Base-by-base conservation (phyloP, 2,113 vertebrate species). In the Haemorhous mexicanus region DNA sequence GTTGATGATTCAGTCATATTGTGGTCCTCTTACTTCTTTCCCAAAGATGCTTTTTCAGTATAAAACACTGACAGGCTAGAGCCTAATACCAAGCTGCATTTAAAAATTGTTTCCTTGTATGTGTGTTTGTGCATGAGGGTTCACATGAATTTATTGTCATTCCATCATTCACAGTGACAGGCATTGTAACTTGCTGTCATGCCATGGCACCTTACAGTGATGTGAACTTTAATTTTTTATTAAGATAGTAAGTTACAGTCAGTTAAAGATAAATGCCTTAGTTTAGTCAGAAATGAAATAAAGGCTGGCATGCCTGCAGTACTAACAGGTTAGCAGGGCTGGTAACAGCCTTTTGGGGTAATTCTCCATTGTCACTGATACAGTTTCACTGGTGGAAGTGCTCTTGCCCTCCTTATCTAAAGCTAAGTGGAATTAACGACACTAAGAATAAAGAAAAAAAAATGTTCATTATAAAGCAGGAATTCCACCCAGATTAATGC, bases 211-310 rank as follows among this genome's bases (percentile, higher is more conserved):
- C 61, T 92, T 90, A 93, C 76, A 88, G 59, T 94, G 87, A 95
- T 75, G 53, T 70, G 93, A 94, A 95, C 78, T 90, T 97, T 75
- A 94, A 78, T 84, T 94, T 96, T 95, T 90, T 94, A 90, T 92
- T 86, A 92, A 80, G 64, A 79, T n/a, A 77, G 72, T 77, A 84
- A 95, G 69, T 75, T 92, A 79, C 55, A 69, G 75, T 80, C 92
- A 93, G 76, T 74, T 90, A 94, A 96, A 96, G 82, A 80, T 63
- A 96, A 97, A 75, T 92, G 75, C 49, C 28, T 89, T 52, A 43
- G 32, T 55, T 95, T 89, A 91, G 37, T 82, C 58, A 74, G 63
- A 87, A 93, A 77, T 55, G 49, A n/a, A 69, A 85, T 61, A 91
- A 93, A 88, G 24, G 11, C n/a, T 63, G 56, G 21, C 41, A 47